Conservation (phyloP, 2,113 vertebrate species). For the Cisticola juncidis region DNA sequence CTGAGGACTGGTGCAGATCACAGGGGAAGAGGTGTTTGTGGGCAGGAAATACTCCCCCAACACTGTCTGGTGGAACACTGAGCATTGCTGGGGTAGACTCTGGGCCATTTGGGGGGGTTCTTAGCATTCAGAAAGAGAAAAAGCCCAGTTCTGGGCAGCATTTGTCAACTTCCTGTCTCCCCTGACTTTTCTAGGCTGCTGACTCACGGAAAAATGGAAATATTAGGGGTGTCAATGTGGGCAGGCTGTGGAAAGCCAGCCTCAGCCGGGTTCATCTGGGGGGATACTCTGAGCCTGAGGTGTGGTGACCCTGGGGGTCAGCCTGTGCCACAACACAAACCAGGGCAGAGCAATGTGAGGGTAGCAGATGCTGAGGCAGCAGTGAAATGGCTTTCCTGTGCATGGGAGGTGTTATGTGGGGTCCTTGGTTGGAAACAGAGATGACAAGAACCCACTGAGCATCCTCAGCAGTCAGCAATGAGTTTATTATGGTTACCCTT, state of each 20-base stretch:
- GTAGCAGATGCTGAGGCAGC: background rate
- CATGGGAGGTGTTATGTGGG: background rate
- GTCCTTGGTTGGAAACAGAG: background rate
- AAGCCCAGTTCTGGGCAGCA: background rate
- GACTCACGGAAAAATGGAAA: background rate
- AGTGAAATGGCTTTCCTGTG: background rate
- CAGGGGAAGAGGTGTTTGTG: background rate
- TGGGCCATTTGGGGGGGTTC: background rate
- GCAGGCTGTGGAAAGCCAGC: background rate
- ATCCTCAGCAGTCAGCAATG: background rate
- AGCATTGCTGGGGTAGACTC: background rate
- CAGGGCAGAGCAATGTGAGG: fast-evolving
- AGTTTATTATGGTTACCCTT: background rate
- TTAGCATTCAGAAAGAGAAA: background rate
- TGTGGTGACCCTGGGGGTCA: background rate
- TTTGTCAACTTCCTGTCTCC: background rate
- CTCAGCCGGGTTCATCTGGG: background rate
- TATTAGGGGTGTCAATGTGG: fast-evolving
- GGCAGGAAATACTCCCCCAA: background rate
- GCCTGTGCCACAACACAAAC: background rate
- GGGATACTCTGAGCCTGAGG: background rate
- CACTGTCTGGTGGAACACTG: background rate
- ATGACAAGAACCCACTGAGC: background rate
- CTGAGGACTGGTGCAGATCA: background rate
- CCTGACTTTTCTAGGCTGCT: background rate